Base-by-base conservation (phyloP, 2,888 invertebrate species). In the Cantharis rustica region DNA sequence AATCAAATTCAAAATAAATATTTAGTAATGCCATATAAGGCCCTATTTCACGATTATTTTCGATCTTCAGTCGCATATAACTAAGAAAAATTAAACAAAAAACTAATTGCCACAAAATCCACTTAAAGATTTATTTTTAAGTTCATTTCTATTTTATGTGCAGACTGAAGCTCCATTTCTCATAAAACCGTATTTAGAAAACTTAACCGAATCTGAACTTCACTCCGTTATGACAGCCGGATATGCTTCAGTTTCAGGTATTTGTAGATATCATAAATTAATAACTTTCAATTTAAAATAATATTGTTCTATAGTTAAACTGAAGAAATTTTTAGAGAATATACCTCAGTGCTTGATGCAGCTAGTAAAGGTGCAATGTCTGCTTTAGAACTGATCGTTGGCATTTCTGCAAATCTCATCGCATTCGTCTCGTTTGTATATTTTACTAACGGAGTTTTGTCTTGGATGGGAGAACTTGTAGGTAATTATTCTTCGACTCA, bases 191-290 rank as follows among this genome's bases (percentile, higher is more conserved):
- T 98, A 97, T 84, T 88, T 99, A 10, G 86, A 91, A n/a, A 88
- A 92, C 76, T 90, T 98, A 86, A 99, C 99, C 0, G 91, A 92
- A 26, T 98, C 98, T 0, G 99, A 99, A 89, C 88, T 99, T 0
- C 97, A 98, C 86, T 94, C 98, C 0, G 91, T 99, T 13, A 96
- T 98, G 96, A 93, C 96, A 0, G 95, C 96, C 0, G 98, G 98
- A 4, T 98, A 98, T 88, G 96, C 98, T 0, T 97, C 98, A 0
- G 97, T 98, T 10, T 97, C 98, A 61, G 96, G 96, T 91, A 86
- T n/a, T n/a, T n/a, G n/a, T n/a, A 20, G 20, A 3, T 3, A 20
- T 20, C 20, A 20, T 20, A 20, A 20, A 20, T 20, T 20, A 20
- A 20, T 20, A 20, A n/a, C n/a, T n/a, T n/a, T n/a, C n/a, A n/a